Evolutionary conservation across 2,888 invertebrate species (phyloP), one percentile per base, ranked within the genome.

Genomic region (Parthenolecanium corni): DNA sequence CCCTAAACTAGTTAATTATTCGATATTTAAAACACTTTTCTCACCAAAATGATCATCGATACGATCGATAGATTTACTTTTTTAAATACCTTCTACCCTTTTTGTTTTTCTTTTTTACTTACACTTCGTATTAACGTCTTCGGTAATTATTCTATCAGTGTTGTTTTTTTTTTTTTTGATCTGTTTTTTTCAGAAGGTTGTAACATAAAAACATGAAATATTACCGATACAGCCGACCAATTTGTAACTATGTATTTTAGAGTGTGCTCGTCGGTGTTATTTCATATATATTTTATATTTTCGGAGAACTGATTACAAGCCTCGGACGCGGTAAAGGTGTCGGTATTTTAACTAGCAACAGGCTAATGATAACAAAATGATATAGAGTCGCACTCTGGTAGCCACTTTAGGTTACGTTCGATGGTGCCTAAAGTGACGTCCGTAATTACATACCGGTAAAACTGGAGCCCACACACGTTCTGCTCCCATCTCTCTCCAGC

Each of bases 361-460:
- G 61, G 61, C 61, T 61, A 61, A 61, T 61, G 61, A 61, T 61
- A 51, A 38, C 47, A 61, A 61, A 61, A 61, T 61, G 61, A 61
- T 61, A 61, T 61, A 61, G 61, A 49, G 61, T 47, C 61, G 61
- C 61, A 61, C 61, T 61, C 61, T 61, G 61, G 61, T 61, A 61
- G 61, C 61, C 51, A 49, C 51, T 61, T 61, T 36, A 36, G 40
- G 51, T 61, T 61, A 61, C 49, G 47, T 61, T 49, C 49, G 49
- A 61, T 47, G 40, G 61, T 40, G 61, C 61, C 61, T 61, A 49
- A 61, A 61, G 61, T 61, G 61, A 61, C 61, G 61, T 61, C 51
- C 38, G 61, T 61, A 61, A 61, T 61, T 61, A 61, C 38, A 52
- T 9, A 36, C 25, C 36, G 52, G 25, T 31, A 61, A 61, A 58